Evolutionary conservation across 2,888 invertebrate genomes (phyloP), one percentile per base, ranked within the genome.

Genomic region (Diploptera punctata): DNA sequence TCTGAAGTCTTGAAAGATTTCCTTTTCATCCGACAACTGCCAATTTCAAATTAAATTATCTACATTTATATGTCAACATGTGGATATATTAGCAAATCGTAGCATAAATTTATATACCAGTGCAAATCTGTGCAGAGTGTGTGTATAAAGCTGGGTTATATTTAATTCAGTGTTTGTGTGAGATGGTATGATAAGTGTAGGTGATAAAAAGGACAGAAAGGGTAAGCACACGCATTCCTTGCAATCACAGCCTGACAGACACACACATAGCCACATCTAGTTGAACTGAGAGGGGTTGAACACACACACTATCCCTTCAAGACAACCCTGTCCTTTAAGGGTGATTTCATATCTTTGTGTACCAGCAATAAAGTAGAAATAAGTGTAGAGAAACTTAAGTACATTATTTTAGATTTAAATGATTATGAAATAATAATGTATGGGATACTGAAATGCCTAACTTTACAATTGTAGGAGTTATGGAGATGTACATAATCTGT

Each of bases 241-340:
- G 57, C 69, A 69, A 44, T 43, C 57, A 68, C 43, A 69, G 57
- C 24, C 47, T 26, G 60, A 69, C 69, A 69, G 33, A 68, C 38
- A 69, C 69, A 68, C 67, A 57, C 21, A 19, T 29, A 31, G 57
- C 29, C n/a, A 57, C 57, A 57, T 29, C 31, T 29, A 57, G 18
- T 57, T n/a, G 26, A 57, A 57, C 57, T 21, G 24, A 1, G 54
- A 67, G 26, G 10, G 29, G 49, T 31, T 19, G 33, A 13, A 38
- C 13, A 68, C 52, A 69, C 57, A 57, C 13, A n/a, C 67, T 52
- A 49, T 67, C 49, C 67, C 57, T 69, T 29, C 60, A 57, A n/a
- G 29, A 65, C 21, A 43, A 60, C 69, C 69, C 69, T 60, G 69
- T 69, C 69, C 54, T 69, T 54, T 43, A 69, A 69, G 69, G 69